Percentiles rank a stretch among this genome's conserved stretches.
Conservation (phyloP, 1,140 invertebrate genomes). For the Bombus haemorrhoidalis region DNA sequence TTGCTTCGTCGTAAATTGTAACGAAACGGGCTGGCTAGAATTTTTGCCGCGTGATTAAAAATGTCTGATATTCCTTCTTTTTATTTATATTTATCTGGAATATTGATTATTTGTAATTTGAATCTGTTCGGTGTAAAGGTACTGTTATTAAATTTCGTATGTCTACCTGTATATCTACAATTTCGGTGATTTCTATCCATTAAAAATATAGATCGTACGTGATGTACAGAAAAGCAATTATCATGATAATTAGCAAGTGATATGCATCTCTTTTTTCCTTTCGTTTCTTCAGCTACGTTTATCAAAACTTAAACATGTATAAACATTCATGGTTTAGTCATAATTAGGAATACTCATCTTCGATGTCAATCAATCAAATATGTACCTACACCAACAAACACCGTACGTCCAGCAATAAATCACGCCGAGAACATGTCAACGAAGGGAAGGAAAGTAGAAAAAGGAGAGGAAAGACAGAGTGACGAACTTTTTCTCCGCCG, state of each 20-base stretch:
- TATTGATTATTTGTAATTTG: background rate
- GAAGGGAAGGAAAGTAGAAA: background rate
- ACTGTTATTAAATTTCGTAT: no score
- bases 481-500: background rate
- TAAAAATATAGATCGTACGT: no score
- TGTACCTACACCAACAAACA: background rate
- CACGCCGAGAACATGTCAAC: background rate
- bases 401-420: background rate
- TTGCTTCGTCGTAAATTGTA: background rate
- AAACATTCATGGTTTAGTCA: no score
- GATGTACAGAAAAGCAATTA: no score
- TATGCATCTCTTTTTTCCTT: no score
- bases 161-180: no score
- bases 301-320: no score
- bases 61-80: background rate
- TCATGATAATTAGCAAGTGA: no score
- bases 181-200: fast-evolving
- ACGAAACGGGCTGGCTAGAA: background rate
- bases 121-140: no score
- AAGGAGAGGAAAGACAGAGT: background rate
- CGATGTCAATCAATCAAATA: background rate
- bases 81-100: background rate
- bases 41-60: background rate
- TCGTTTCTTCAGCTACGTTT: no score
- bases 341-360: background rate